Percentiles rank a stretch among this genome's conserved stretches.
These are phyloP conservation scores for Hylaea fasciaria DNA, from an alignment of 2,888 invertebrate genomes.

Conservation along the genomic window DNA sequence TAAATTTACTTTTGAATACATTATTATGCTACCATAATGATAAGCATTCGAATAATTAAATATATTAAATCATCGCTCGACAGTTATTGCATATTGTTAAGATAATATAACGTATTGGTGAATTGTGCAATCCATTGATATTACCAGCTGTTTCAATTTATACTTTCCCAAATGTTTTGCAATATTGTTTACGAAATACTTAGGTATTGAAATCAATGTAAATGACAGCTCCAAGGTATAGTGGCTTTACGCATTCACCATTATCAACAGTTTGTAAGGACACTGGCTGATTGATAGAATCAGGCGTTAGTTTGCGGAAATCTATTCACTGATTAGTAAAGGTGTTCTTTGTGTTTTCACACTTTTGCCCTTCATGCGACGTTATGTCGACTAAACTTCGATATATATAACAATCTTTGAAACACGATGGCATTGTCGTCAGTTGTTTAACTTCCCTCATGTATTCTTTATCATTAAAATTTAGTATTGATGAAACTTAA, in stretches of 20 bases:
- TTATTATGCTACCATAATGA: not conserved
- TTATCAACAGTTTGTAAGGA: not conserved
- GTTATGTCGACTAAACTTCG: no score
- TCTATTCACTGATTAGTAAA: no score
- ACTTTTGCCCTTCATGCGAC: no score
- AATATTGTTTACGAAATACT: not conserved
- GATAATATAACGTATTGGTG: not conserved
- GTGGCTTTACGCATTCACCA: not conserved
- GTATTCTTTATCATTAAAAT: no score
- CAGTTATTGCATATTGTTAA: not conserved
- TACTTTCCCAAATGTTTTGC: not conserved
- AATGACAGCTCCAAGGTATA: not conserved
- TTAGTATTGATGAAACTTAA: not conserved
- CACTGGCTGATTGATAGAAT: not conserved
- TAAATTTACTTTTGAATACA: conserved; percentile 1
- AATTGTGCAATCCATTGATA: not conserved
- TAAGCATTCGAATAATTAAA: not conserved
- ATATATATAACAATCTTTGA: no score
- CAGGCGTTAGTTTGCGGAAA: not conserved
- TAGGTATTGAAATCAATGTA: not conserved
- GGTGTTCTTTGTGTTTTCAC: no score
- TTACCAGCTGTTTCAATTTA: not conserved
- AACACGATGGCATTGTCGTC: no score
- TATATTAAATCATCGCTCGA: conserved; percentile 2
- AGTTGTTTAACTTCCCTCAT: no score